These are phyloP conservation scores for Camptogramma bilineatum DNA, from an alignment of 2,888 invertebrate species.

Conservation along the genomic window DNA sequence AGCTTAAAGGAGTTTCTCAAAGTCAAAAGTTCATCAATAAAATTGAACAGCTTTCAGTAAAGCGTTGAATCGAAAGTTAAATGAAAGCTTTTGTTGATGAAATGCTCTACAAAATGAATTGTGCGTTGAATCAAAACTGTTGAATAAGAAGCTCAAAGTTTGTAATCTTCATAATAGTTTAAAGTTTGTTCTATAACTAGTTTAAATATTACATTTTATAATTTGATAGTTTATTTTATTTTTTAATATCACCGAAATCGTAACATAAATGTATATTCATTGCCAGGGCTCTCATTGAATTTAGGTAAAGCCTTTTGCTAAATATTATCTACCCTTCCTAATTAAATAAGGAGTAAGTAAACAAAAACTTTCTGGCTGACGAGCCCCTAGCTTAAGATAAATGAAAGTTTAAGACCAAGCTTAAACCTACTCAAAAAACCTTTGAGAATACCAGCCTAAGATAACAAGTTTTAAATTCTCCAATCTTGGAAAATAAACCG, in stretches of 20 bases:
- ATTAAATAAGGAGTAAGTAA: background rate
- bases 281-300: too few relatives aligned
- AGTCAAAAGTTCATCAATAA: constrained; percentile 2
- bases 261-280: too few relatives aligned
- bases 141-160: background rate
- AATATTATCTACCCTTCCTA: background rate
- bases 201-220: background rate
- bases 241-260: too few relatives aligned
- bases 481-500: background rate
- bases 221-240: too few relatives aligned
- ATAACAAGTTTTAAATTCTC: background rate
- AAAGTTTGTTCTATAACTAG: background rate
- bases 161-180: background rate
- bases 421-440: background rate
- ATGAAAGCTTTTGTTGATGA: background rate
- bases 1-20: background rate
- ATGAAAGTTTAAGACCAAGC: background rate
- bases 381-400: background rate
- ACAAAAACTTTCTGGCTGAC: background rate
- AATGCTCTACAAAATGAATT: background rate
- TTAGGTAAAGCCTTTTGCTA: too few relatives aligned
- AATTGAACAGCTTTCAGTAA: background rate
- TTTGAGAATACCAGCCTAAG: background rate
- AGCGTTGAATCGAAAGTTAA: constrained; percentile 2
- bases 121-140: background rate